Percentiles rank a stretch among this genome's conserved stretches.
phyloP scores from a whole-genome alignment of 2,888 invertebrate species.

The Marronus borbonicus region DNA sequence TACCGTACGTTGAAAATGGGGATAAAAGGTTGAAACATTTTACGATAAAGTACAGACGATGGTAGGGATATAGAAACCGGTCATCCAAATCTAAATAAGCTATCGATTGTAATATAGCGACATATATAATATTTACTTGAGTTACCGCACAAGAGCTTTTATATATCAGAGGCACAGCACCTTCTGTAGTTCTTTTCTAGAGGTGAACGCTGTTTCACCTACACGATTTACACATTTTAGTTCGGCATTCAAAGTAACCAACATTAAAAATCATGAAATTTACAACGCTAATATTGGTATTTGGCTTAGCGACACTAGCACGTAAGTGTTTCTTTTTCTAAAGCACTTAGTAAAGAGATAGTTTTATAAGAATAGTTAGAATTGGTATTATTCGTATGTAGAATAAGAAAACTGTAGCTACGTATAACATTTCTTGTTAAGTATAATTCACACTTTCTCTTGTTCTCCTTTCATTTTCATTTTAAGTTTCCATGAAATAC shows the following conservation, averaged over 20 bases:
- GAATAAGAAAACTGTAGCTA: not conserved
- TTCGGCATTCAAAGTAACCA: slow-evolving; percentile 39
- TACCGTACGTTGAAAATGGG: slow-evolving; percentile 4
- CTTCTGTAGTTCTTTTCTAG: slow-evolving; percentile 62
- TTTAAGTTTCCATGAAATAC: slow-evolving; percentile 8
- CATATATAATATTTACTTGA: slow-evolving; percentile 51
- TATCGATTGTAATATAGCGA: slow-evolving; percentile 22
- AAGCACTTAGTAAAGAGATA: slow-evolving; percentile 26
- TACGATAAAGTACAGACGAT: slow-evolving; percentile 2
- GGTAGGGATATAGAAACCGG: slow-evolving; percentile 47
- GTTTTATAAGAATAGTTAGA: not conserved
- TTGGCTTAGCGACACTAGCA: slow-evolving; percentile 57
- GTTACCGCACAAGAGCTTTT: slow-evolving; percentile 62
- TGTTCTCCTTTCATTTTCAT: slow-evolving; percentile 7
- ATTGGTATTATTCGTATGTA: not conserved
- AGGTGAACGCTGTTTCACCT: slow-evolving; percentile 62
- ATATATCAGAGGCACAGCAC: slow-evolving; percentile 63
- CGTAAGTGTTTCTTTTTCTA: slow-evolving; percentile 60
- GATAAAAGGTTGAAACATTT: slow-evolving; percentile 42
- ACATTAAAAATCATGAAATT: slow-evolving; percentile 59
- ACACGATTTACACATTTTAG: slow-evolving; percentile 51
- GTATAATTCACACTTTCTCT: slow-evolving; percentile 19
- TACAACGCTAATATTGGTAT: slow-evolving; percentile 57
- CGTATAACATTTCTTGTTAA: not conserved
- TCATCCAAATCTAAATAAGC: slow-evolving; percentile 46